Percentiles rank a stretch among this genome's conserved stretches.
Evolutionary conservation across 1,140 invertebrate genomes (phyloP).

Genomic region (Trichoplusia ni): DNA sequence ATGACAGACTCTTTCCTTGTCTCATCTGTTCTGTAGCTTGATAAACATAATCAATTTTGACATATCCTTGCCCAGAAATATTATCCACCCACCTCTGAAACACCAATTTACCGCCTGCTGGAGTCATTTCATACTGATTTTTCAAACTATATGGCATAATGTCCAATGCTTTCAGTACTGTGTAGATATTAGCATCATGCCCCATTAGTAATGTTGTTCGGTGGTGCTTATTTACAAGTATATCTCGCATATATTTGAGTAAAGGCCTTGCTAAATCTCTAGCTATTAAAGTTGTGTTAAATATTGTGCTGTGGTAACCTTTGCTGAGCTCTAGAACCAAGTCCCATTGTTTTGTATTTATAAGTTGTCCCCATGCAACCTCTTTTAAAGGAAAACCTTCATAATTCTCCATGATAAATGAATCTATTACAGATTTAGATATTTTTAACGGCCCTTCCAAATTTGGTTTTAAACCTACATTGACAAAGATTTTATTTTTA

Average conservation of each 20-base stretch:
- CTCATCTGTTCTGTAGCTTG: conserved; percentile 58
- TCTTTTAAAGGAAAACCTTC: conserved; percentile 54
- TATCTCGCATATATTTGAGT: conserved; percentile 50
- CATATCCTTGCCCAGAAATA: conserved; percentile 36
- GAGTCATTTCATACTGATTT: conserved; percentile 58
- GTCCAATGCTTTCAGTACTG: conserved; percentile 51
- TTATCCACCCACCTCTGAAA: conserved; percentile 66
- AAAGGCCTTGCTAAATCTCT: conserved; percentile 58
- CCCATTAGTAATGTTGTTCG: conserved; percentile 58
- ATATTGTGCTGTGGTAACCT: conserved; percentile 62
- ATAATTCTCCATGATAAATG: conserved; percentile 71
- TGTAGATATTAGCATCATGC: conserved; percentile 65
- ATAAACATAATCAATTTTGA: conserved; percentile 65
- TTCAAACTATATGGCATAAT: conserved; percentile 54
- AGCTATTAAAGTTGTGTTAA: conserved; percentile 53
- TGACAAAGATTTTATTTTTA: conserved; percentile 48
- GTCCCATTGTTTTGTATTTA: conserved; percentile 45
- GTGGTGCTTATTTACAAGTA: conserved; percentile 44
- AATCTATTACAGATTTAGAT: conserved; percentile 60
- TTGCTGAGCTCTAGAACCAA: conserved; percentile 46
- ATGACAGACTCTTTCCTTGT: conserved; percentile 41
- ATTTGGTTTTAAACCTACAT: conserved; percentile 51
- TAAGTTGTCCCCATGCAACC: conserved; percentile 65
- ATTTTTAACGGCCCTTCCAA: conserved; percentile 61
- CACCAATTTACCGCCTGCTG: conserved; percentile 68